A percentile compares a stretch with the other conserved stretches of the same genome.
phyloP scores from a whole-genome alignment of 2,797 vertebrate species.

The Cuculus canorus region DNA sequence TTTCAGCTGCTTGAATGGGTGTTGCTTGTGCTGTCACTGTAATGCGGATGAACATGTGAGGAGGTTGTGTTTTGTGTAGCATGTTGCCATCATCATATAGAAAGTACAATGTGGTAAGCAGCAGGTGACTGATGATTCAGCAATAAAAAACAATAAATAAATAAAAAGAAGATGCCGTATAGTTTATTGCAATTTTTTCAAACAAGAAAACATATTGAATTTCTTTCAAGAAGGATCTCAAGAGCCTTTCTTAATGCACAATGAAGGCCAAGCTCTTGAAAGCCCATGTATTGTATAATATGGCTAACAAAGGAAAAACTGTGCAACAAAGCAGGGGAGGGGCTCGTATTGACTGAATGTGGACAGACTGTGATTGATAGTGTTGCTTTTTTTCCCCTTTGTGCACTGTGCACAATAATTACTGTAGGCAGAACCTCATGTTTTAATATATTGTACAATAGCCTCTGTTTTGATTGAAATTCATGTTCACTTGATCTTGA shows the following conservation, averaged over 20 bases:
- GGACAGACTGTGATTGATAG: conserved; percentile 58
- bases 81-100: not conserved
- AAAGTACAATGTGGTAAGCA: conserved; percentile 21
- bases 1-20: not conserved
- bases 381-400: conserved; percentile 59
- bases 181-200: conserved; percentile 72
- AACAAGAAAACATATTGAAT: conserved; percentile 62
- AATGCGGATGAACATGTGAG: not conserved
- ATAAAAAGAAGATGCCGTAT: conserved; percentile 38
- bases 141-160: conserved; percentile 34
- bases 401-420: conserved; percentile 59
- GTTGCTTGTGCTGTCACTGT: conserved; percentile 3
- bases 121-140: conserved; percentile 39
- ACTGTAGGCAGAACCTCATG: conserved; percentile 62
- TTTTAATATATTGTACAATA: conserved; percentile 71
- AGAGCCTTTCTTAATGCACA: conserved; percentile 57
- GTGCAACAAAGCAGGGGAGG: conserved; percentile 45
- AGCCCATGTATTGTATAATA: conserved; percentile 16
- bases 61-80: not conserved
- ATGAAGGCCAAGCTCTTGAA: conserved; percentile 46
- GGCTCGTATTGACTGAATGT: conserved; percentile 27
- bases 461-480: conserved; percentile 69
- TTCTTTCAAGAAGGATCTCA: conserved; percentile 66
- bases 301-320: conserved; percentile 48
- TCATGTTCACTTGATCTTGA: conserved; percentile 74